These are phyloP conservation scores for Megatriorchis doriae DNA, from an alignment of 2,113 vertebrate species.

Conservation along the genomic window DNA sequence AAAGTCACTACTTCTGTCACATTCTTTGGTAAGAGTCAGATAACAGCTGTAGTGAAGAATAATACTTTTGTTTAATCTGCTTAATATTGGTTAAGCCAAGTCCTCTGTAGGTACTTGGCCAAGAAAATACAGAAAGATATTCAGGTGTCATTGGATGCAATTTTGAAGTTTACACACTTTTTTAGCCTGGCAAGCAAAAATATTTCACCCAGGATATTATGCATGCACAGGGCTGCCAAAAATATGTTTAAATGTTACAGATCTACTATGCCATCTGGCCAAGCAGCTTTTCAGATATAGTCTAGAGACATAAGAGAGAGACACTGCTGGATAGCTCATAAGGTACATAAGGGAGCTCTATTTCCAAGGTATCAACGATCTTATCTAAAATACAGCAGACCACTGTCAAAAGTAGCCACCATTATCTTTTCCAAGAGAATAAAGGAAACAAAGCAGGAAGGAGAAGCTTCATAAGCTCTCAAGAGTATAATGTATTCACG, in stretches of 20 bases:
- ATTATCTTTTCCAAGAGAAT: background rate
- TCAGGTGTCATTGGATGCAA: slow-evolving; percentile 1
- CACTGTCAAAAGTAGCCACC: background rate
- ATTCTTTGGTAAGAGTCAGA: background rate
- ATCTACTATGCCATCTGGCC: slow-evolving; percentile 51
- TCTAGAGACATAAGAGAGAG: slow-evolving; percentile 12
- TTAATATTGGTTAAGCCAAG: background rate
- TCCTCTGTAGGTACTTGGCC: background rate
- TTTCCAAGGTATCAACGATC: background rate
- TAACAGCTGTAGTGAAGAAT: background rate
- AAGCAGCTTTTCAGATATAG: slow-evolving; percentile 38
- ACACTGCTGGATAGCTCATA: background rate
- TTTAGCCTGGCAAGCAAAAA: slow-evolving; percentile 58
- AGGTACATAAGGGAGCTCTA: background rate
- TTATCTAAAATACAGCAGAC: background rate
- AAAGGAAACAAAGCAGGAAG: background rate
- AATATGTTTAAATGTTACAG: slow-evolving; percentile 47
- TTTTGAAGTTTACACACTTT: slow-evolving; percentile 55
- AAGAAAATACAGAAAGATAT: background rate
- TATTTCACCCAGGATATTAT: slow-evolving; percentile 49
- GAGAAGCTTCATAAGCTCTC: background rate
- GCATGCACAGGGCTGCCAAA: slow-evolving; percentile 35
- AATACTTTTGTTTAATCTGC: background rate
- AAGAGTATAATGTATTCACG: accelerated
- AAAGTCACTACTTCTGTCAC: background rate